Evolutionary conservation across 1,140 invertebrate genomes (phyloP), one percentile per base, ranked within the genome.

Genomic region (Trichonephila clavata): DNA sequence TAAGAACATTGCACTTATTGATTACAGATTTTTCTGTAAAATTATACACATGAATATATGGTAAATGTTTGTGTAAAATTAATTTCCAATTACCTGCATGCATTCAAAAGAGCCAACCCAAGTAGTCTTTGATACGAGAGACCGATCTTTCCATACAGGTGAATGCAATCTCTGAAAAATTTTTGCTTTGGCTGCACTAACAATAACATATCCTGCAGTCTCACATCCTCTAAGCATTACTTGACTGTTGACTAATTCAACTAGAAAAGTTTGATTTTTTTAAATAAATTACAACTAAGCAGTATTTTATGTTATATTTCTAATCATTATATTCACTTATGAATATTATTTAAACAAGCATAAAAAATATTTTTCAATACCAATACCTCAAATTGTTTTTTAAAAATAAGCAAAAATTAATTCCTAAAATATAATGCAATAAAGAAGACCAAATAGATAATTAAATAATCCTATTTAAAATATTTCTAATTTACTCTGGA

Each of bases 161-260:
- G 97, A 96, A 95, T 99, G 98, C 92, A 98, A 97, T 84, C 98
- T 96, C 95, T 99, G 98, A 7, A 98, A 96, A 94, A 99, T 98
- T 96, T 99, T 98, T 0, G 99, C 98, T 95, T 99, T 99, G 1
- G 99, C 98, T 7, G 99, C 98, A 95, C 98, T 99, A 86, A 99
- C 96, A 81, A 99, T 98, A 20, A 99, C 98, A 96, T 99, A 99
- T 24, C 99, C 99, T 91, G 98, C 97, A 0, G 98, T 99, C 96
- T 99, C 99, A 95, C 98, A 98, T 43, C 99, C 99, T 96, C 99
- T 99, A 18, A 99, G 96, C 94, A 99, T 97, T 81, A 99, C 98
- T 96, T 99, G 99, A 93, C 98, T 98, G 96, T 99, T 99, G 50
- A 99, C 98, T 50, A 99, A 96, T 95, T 98, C 98, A 96, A 99